Evolutionary conservation across 1,140 invertebrate species (phyloP), one percentile per base, ranked within the genome.

Genomic region (Heliconius eleuchia): DNA sequence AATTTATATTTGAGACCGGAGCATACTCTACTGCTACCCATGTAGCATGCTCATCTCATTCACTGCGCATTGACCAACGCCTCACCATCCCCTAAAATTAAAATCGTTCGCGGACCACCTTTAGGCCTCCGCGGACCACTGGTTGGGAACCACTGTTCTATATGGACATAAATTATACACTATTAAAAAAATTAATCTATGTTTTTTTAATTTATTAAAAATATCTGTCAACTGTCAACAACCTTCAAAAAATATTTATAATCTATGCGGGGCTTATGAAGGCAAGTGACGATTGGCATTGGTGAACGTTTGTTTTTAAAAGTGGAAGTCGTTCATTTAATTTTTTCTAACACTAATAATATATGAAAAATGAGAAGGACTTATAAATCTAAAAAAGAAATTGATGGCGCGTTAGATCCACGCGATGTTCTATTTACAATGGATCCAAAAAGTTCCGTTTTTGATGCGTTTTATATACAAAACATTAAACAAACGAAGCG

Each of bases 401-500:
- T 83, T 9, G 86, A 82, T 8, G 87, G 86, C 66, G 87, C 82
- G 57, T 37, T 94, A 57, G 90, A 93, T 75, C 89, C 85, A 18
- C 86, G 85, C 83, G 88, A 90, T 85, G 81, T 91, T 60, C 82
- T 90, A 11, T 78, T 87, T 80, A 85, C 81, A 52, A 80, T 91
- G 11, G 90, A 93, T 66, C 83, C 87, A 18, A 92, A 91, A 82
- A 86, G 84, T 79, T 91, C 92, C 8, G 82, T 85, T 75, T 93
- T 93, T 71, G 92, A 93, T 78, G 92, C 92, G 13, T 94, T 88
- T 88, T 94, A 91, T 71, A 94, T 92, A 75, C 85, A 91, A 85
- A 94, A 94, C 83, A 89, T 94, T 46, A 94, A 94, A 80, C 89
- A 91, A 88, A 90, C 88, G 50, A 93, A 93, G 76, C 85, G 90